A percentile compares a stretch with the other conserved stretches of the same genome.
Conservation (phyloP, 2,113 vertebrate genomes). For the Pavo muticus region DNA sequence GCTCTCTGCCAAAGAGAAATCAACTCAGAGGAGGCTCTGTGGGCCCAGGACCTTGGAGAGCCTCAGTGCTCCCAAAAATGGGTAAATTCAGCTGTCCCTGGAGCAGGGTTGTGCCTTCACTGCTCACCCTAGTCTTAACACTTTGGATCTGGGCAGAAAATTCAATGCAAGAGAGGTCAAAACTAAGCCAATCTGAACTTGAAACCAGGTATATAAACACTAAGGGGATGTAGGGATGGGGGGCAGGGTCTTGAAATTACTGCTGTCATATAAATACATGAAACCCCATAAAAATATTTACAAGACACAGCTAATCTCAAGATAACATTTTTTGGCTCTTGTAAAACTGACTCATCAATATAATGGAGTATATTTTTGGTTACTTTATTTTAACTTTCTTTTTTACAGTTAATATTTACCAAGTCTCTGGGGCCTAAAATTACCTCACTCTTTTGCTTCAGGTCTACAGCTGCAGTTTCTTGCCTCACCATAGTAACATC, state of each 20-base stretch:
- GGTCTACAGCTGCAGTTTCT: conserved; percentile 95
- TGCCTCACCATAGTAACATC: conserved; percentile 89
- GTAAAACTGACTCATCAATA: conserved; percentile 74
- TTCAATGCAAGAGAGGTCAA: conserved; percentile 27
- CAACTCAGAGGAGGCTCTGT: too few relatives aligned
- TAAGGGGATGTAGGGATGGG: not conserved
- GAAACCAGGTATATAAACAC: conserved; percentile 65
- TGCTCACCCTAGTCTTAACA: not conserved
- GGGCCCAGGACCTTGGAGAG: rapidly evolving
- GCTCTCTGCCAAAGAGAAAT: not conserved
- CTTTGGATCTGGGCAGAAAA: conserved; percentile 29
- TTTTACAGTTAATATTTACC: conserved; percentile 97
- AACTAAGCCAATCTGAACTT: conserved; percentile 47
- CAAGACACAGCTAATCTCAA: conserved; percentile 75
- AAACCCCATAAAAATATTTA: conserved; percentile 65
- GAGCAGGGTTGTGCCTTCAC: not conserved
- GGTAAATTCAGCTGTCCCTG: rapidly evolving
- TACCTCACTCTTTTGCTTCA: conserved; percentile 89
- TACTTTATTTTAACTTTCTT: conserved; percentile 84
- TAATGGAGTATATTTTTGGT: conserved; percentile 65
- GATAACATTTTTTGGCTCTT: conserved; percentile 65
- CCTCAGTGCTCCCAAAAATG: rapidly evolving
- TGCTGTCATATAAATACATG: conserved; percentile 62
- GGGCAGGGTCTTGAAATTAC: not conserved
- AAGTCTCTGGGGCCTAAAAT: conserved; percentile 90